Percentiles rank a stretch among this genome's conserved stretches.
Conservation (phyloP, 2,888 invertebrate genomes). For the Cactoblastis cactorum region DNA sequence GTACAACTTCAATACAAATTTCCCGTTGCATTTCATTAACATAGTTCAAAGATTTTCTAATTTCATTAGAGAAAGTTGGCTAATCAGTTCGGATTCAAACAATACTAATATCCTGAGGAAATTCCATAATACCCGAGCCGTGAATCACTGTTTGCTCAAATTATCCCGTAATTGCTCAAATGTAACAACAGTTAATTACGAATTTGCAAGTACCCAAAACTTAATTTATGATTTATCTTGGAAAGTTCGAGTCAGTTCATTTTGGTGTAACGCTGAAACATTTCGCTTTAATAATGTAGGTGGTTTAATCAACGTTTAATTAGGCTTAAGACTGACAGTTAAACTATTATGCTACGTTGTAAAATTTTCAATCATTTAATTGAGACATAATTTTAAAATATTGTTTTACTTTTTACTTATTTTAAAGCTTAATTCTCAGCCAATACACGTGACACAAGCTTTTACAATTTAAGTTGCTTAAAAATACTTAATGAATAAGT, state of each 20-base stretch:
- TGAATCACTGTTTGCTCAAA: constrained; percentile 40
- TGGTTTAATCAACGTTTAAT: neutral
- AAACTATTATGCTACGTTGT: neutral
- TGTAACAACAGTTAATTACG: constrained; percentile 36
- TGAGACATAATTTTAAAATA: neutral
- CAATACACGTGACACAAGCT: no score
- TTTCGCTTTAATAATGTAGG: neutral
- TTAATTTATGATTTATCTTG: constrained; percentile 25
- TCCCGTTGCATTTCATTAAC: neutral
- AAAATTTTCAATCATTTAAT: neutral
- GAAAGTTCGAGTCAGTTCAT: constrained; percentile 17
- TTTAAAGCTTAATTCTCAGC: no score
- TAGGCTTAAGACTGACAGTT: neutral
- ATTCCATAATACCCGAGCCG: constrained; percentile 30
- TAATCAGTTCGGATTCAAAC: constrained; percentile 46
- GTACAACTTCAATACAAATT: neutral
- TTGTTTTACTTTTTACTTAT: neutral
- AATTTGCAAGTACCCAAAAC: constrained; percentile 27
- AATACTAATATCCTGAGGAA: constrained; percentile 37
- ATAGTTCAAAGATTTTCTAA: constrained; percentile 1
- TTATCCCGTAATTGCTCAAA: constrained; percentile 47
- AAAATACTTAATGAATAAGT: no score
- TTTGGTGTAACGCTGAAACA: constrained; percentile 14
- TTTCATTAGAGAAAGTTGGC: constrained; percentile 35
- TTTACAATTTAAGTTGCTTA: no score